Base-by-base conservation (phyloP, 2,113 vertebrate genomes). In the Nothobranchius kuhntae region DNA sequence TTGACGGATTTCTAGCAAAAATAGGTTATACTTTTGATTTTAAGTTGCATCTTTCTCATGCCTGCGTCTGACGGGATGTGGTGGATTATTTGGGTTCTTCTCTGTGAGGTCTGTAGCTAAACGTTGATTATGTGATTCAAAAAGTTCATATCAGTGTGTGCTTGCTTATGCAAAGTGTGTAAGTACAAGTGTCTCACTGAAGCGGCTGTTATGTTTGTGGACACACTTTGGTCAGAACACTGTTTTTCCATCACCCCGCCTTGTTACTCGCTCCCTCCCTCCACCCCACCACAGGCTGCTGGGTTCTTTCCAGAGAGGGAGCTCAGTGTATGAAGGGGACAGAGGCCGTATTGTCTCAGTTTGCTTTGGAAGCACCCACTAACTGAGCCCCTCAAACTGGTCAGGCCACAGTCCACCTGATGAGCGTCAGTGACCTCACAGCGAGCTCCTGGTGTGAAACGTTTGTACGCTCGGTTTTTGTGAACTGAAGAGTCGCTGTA, bases 341-440 rank as follows among this genome's bases (percentile, higher is more conserved):
- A 91, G 82, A 81, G 75, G 13, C 44, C 10, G 30, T 40, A 84
- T 91, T 89, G 87, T 91, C 42, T 66, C 63, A 13, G 60, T 61
- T 59, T 50, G 48, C 60, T 13, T 63, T 46, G 52, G 58, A 61
- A 12, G 13, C 63, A 61, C 67, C 52, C 69, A 65, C 66, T 67
- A 65, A 57, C 73, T 53, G 68, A 21, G 50, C 54, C 26, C 58
- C 71, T 82, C 77, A 67, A 47, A 50, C 73, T 44, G 55, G 54
- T 65, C 63, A 48, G 74, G 44, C 38, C 47, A 0, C 79, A 57
- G 79, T 67, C 77, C 56, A 58, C 68, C 72, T 75, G 65, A 56
- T 48, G 62, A 24, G 58, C 57, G 46, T 2, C 14, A 63, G 65
- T 82, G 71, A 85, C 73, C 71, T 84, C 78, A 68, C 75, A 77